phyloP scores from a whole-genome alignment of 2,888 invertebrate species.

The Drymonia ruficornis region DNA sequence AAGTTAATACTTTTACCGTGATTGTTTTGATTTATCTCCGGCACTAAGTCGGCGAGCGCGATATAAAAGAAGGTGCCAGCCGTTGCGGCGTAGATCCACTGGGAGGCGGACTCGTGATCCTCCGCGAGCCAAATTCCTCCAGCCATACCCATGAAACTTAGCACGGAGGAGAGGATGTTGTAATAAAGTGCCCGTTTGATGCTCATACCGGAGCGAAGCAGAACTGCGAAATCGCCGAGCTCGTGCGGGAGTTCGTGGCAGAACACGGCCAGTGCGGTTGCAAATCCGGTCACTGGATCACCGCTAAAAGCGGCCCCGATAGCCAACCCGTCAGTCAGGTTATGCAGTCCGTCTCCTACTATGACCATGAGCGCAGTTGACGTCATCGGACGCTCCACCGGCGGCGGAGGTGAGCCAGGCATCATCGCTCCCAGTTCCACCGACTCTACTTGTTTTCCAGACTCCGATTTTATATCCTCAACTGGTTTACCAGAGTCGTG shows the following conservation, averaged over 20 bases:
- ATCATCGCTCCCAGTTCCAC: conserved; percentile 86
- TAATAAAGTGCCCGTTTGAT: conserved; percentile 89
- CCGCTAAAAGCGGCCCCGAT: conserved; percentile 92
- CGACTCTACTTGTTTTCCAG: conserved; percentile 71
- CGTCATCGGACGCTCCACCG: conserved; percentile 80
- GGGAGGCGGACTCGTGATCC: conserved; percentile 87
- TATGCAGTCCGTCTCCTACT: conserved; percentile 92
- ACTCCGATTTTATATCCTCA: conserved; percentile 70
- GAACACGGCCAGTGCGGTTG: conserved; percentile 91
- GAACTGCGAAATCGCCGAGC: conserved; percentile 91
- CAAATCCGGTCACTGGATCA: conserved; percentile 89
- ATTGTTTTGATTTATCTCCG: conserved; percentile 84
- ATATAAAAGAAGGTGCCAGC: conserved; percentile 93
- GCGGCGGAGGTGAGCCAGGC: conserved; percentile 80
- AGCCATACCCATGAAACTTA: conserved; percentile 91
- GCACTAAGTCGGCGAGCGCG: conserved; percentile 91
- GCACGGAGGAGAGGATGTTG: conserved; percentile 89
- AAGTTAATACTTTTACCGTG: conserved; percentile 82
- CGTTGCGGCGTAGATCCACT: conserved; percentile 92
- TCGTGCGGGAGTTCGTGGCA: conserved; percentile 94
- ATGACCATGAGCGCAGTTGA: conserved; percentile 92
- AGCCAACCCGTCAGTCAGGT: conserved; percentile 91
- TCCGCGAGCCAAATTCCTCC: conserved; percentile 89
- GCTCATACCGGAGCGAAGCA: conserved; percentile 91
- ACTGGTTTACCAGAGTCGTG: conserved; percentile 66